phyloP scores from a whole-genome alignment of 2,888 invertebrate species.

The Danaus chrysippus region DNA sequence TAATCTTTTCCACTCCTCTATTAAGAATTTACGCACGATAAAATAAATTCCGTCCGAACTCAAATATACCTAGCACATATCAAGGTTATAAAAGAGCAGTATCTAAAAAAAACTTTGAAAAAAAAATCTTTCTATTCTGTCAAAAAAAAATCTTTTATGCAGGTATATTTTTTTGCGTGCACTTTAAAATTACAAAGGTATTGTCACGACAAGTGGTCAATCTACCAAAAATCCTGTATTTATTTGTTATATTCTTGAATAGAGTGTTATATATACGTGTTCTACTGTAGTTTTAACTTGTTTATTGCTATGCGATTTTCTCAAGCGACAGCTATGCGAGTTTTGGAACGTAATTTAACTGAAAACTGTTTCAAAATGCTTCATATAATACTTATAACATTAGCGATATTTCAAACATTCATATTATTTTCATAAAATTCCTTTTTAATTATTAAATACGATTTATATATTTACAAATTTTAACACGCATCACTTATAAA shows the following conservation, averaged over 20 bases:
- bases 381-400: too few species aligned
- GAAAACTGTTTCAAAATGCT: neutral
- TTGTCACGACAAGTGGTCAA: neutral
- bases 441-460: too few species aligned
- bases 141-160: neutral
- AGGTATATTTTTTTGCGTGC: neutral
- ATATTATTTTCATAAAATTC: too few species aligned
- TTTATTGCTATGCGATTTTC: neutral
- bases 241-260: neutral
- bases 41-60: too few species aligned
- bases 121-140: neutral
- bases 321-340: conserved; percentile 2
- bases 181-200: neutral
- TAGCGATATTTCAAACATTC: too few species aligned
- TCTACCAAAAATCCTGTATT: neutral
- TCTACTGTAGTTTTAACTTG: neutral
- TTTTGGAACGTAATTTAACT: neutral
- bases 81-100: too few species aligned
- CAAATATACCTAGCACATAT: too few species aligned
- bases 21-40: too few species aligned
- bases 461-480: too few species aligned
- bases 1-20: too few species aligned
- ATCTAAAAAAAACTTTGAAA: too few species aligned
- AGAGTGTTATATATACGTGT: neutral
- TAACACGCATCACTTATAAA: too few species aligned